Conservation (phyloP, 2,113 vertebrate species). For the Cnemophilus loriae region DNA sequence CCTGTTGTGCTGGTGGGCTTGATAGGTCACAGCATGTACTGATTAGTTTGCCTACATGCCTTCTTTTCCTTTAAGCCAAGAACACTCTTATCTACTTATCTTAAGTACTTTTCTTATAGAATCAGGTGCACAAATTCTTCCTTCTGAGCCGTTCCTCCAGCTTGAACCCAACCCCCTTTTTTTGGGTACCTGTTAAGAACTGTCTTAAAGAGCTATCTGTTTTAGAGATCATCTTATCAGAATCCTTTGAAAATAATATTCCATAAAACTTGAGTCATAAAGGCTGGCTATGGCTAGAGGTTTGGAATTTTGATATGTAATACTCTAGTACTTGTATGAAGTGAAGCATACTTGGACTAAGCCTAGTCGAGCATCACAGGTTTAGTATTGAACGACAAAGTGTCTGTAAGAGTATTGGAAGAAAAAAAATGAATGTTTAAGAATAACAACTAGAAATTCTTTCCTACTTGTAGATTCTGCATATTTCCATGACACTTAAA, state of each 20-base stretch:
- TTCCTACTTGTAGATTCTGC: not conserved
- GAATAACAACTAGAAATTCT: not conserved
- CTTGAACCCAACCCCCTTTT: fast-evolving
- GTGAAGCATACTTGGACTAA: not conserved
- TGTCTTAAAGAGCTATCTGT: not conserved
- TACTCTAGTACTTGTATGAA: not conserved
- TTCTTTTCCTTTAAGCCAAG: not conserved
- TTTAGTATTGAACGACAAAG: not conserved
- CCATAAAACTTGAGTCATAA: not conserved
- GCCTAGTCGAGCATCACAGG: not conserved
- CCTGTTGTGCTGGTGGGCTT: not conserved
- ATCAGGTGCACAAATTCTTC: not conserved
- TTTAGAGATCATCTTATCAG: not conserved
- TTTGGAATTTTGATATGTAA: not conserved
- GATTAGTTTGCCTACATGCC: not conserved
- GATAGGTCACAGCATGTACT: not conserved
- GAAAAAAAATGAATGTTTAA: not conserved
- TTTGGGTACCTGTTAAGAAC: not conserved
- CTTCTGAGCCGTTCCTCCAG: not conserved
- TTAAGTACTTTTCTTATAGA: not conserved
- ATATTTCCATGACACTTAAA: not conserved
- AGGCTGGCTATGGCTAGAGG: not conserved
- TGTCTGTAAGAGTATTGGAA: not conserved
- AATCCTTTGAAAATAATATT: not conserved
- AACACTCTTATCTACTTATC: not conserved